phyloP scores from a whole-genome alignment of 1,140 invertebrate genomes.

The Drosophila navojoa region DNA sequence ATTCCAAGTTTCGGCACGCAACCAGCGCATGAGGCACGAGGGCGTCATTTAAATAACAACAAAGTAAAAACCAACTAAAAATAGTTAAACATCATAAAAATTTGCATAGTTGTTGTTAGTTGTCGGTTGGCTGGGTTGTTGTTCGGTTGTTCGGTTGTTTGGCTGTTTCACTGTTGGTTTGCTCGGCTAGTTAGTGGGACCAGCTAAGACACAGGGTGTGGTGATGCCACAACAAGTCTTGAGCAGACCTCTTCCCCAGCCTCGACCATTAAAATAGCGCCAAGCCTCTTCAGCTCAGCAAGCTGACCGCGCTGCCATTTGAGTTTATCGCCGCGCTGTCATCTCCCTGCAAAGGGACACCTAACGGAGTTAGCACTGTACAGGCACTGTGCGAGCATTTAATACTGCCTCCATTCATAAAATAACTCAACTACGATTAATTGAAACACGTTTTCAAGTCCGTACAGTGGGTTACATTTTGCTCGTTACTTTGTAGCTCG shows the following conservation, averaged over 20 bases:
- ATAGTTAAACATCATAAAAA: slow-evolving; percentile 81
- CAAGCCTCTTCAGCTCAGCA: slow-evolving; percentile 49
- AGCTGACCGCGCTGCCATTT: slow-evolving; percentile 31
- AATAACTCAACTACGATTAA: background rate
- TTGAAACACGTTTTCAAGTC: background rate
- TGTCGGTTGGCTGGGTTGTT: slow-evolving; percentile 37
- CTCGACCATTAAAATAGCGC: slow-evolving; percentile 72
- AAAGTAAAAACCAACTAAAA: slow-evolving; percentile 74
- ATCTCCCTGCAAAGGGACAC: slow-evolving; percentile 57
- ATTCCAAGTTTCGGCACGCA: slow-evolving; percentile 54
- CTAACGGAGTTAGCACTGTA: slow-evolving; percentile 46
- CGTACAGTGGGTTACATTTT: background rate
- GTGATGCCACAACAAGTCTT: slow-evolving; percentile 35
- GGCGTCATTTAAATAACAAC: slow-evolving; percentile 79
- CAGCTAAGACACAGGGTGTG: slow-evolving; percentile 54
- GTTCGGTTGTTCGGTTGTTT: slow-evolving; percentile 53
- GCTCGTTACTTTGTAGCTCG: too few relatives aligned
- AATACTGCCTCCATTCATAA: slow-evolving; percentile 36
- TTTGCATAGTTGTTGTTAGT: slow-evolving; percentile 74
- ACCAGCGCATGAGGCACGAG: slow-evolving; percentile 41
- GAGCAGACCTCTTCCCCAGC: slow-evolving; percentile 39
- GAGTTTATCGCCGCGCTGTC: slow-evolving; percentile 67
- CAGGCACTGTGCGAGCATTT: slow-evolving; percentile 1
- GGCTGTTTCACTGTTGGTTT: slow-evolving; percentile 36
- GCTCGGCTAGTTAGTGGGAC: slow-evolving; percentile 11